Conservation (phyloP, 2,888 invertebrate species). For the Pyrgus malvae region DNA sequence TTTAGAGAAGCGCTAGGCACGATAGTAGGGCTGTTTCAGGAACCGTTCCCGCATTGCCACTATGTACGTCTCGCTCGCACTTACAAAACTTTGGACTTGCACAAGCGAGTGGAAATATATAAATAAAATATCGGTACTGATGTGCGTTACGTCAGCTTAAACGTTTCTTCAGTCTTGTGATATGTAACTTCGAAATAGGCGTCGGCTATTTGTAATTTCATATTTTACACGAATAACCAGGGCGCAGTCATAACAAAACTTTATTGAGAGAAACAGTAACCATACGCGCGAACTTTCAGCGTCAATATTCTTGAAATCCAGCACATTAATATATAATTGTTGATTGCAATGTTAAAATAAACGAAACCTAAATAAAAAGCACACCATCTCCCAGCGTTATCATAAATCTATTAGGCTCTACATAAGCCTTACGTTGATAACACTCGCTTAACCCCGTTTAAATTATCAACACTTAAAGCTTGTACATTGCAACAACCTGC, state of each 20-base stretch:
- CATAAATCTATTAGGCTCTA: not conserved
- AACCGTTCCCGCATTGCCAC: conserved; percentile 27
- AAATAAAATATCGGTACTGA: conserved; percentile 24
- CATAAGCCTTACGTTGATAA: not conserved
- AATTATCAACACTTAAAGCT: conserved; percentile 20
- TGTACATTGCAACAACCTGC: conserved; percentile 31
- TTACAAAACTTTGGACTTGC: conserved; percentile 13
- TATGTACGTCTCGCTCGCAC: conserved; percentile 34
- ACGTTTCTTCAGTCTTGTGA: conserved; percentile 29
- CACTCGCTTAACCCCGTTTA: conserved; percentile 16
- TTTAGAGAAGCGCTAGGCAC: conserved; percentile 47
- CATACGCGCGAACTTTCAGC: conserved; percentile 21
- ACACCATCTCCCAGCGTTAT: too few relatives aligned
- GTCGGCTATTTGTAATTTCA: conserved; percentile 25
- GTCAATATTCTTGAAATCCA: conserved; percentile 33
- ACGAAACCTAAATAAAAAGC: too few relatives aligned
- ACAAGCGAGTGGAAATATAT: conserved; percentile 22
- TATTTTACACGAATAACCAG: conserved; percentile 24
- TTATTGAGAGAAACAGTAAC: conserved; percentile 30
- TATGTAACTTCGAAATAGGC: conserved; percentile 21
- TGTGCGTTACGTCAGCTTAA: conserved; percentile 28
- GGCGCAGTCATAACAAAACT: conserved; percentile 33
- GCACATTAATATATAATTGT: conserved; percentile 1
- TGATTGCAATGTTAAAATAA: too few relatives aligned
- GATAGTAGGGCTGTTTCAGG: conserved; percentile 39